Evolutionary conservation across 2,888 invertebrate genomes (phyloP).

Genomic region (Chrysolina haemoptera): DNA sequence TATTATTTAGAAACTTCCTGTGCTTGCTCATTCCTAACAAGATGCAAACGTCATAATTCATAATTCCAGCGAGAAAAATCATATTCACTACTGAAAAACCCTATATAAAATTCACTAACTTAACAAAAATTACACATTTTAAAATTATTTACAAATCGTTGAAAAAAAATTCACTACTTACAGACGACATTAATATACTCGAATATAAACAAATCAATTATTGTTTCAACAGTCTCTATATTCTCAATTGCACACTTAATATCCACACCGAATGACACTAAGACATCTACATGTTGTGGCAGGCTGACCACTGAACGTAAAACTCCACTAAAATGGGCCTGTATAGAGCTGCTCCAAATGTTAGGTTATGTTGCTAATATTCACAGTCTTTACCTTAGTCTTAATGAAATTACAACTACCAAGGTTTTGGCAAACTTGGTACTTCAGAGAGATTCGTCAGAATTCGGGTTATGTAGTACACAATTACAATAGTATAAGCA

Average conservation of each 20-base stretch:
- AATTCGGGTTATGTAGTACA: background rate
- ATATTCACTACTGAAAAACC: slow-evolving; percentile 39
- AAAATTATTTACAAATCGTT: slow-evolving; percentile 53
- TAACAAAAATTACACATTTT: slow-evolving; percentile 40
- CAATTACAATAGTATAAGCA: no score
- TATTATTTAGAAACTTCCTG: background rate
- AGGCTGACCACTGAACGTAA: slow-evolving; percentile 53
- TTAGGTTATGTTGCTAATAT: slow-evolving; percentile 54
- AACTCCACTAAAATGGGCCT: slow-evolving; percentile 47
- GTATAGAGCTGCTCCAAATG: slow-evolving; percentile 56
- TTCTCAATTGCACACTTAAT: slow-evolving; percentile 65
- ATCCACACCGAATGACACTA: slow-evolving; percentile 59
- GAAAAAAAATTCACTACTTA: slow-evolving; percentile 52
- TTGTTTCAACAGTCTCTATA: slow-evolving; percentile 60
- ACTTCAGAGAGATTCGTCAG: slow-evolving; percentile 22
- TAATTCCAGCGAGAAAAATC: slow-evolving; percentile 2
- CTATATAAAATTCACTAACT: slow-evolving; percentile 49
- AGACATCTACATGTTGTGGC: slow-evolving; percentile 57
- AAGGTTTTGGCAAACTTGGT: slow-evolving; percentile 38
- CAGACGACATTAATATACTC: slow-evolving; percentile 55
- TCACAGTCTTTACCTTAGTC: slow-evolving; percentile 61
- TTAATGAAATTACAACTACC: slow-evolving; percentile 49
- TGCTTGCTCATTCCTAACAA: background rate
- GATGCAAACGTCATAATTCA: background rate
- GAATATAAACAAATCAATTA: slow-evolving; percentile 51